Conservation (phyloP, 2,888 invertebrate genomes). For the Cordilura impudica region DNA sequence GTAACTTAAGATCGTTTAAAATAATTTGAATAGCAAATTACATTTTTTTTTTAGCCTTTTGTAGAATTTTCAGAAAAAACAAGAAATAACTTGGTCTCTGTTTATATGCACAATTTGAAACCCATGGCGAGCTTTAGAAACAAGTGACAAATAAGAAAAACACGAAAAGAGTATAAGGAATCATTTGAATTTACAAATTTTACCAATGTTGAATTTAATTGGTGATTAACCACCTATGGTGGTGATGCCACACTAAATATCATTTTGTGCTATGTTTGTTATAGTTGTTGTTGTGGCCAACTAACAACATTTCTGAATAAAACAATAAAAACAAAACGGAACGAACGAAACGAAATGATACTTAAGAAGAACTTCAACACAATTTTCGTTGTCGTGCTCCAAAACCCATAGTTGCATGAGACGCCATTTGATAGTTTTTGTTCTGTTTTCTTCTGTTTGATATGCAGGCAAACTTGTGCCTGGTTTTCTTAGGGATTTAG, state of each 20-base stretch:
- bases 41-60: slow-evolving; percentile 19
- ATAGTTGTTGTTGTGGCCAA: slow-evolving; percentile 9
- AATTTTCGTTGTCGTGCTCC: slow-evolving; percentile 30
- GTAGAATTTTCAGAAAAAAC: too few relatives aligned
- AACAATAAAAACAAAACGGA: not conserved
- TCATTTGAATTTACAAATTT: slow-evolving; percentile 73
- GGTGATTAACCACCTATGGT: slow-evolving; percentile 77
- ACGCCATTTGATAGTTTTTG: slow-evolving; percentile 37
- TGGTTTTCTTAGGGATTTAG: slow-evolving; percentile 10
- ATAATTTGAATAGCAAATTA: slow-evolving; percentile 62
- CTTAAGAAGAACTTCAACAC: slow-evolving; percentile 29
- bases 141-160: slow-evolving; percentile 59
- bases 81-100: slow-evolving; percentile 28
- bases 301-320: not conserved
- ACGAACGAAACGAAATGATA: not conserved
- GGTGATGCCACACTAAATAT: slow-evolving; percentile 45
- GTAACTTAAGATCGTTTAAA: slow-evolving; percentile 44
- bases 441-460: not conserved
- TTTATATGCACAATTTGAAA: slow-evolving; percentile 10
- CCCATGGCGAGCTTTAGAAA: slow-evolving; percentile 14
- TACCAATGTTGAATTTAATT: slow-evolving; percentile 76
- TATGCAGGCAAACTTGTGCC: slow-evolving; percentile 29
- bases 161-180: slow-evolving; percentile 64
- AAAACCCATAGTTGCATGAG: slow-evolving; percentile 38
- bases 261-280: slow-evolving; percentile 43